Conservation (phyloP, 1,140 invertebrate species). For the Lutraria rhynchaena region DNA sequence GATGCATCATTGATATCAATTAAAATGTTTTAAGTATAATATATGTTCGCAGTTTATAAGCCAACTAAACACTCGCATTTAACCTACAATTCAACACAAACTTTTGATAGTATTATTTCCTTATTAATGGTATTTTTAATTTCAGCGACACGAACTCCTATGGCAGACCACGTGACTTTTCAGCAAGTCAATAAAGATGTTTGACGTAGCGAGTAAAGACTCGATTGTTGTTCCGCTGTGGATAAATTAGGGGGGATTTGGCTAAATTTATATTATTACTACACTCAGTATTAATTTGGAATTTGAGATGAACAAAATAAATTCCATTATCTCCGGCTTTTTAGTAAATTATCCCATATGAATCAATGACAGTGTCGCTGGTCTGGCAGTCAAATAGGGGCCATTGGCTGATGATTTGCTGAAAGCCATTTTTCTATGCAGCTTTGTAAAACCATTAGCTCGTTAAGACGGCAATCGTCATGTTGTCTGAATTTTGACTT, state of each 20-base stretch:
- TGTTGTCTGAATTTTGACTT: neutral
- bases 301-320: conserved; percentile 53
- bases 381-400: neutral
- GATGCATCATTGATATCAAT: no score
- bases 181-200: conserved; percentile 34
- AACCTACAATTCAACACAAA: no score
- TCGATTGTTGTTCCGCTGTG: conserved; percentile 15
- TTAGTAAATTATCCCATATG: conserved; percentile 59
- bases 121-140: no score
- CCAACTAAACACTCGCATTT: no score
- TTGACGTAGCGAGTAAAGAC: conserved; percentile 3
- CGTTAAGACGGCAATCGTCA: conserved; percentile 23
- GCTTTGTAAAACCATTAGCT: conserved; percentile 54
- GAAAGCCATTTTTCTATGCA: neutral
- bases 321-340: conserved; percentile 54
- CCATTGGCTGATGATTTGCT: conserved; percentile 15
- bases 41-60: no score
- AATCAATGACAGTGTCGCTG: conserved; percentile 51
- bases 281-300: conserved; percentile 42
- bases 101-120: no score
- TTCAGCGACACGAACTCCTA: no score
- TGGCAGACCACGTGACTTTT: no score
- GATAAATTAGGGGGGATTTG: conserved; percentile 40
- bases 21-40: no score
- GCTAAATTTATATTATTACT: conserved; percentile 54